phyloP scores from a whole-genome alignment of 2,113 vertebrate species.

The Pimephales promelas region DNA sequence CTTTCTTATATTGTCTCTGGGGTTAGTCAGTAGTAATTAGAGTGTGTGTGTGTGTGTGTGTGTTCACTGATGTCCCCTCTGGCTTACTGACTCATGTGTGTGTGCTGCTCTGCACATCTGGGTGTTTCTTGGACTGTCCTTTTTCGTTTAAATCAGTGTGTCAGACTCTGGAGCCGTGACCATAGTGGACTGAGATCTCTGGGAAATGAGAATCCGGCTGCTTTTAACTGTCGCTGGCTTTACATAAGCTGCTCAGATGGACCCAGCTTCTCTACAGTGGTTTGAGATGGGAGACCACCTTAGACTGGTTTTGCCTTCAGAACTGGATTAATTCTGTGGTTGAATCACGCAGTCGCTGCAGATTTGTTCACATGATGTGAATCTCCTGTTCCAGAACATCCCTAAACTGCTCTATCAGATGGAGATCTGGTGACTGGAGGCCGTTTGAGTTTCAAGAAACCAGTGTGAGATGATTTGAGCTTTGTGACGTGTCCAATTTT shows the following conservation, averaged over 20 bases:
- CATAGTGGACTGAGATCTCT: background rate
- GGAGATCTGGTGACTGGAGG: too few relatives aligned
- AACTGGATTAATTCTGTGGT: too few relatives aligned
- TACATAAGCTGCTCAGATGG: background rate
- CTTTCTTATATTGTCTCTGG: slow-evolving; percentile 8
- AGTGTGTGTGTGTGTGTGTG: slow-evolving; percentile 15
- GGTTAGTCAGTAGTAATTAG: slow-evolving; percentile 29
- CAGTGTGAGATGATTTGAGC: too few relatives aligned
- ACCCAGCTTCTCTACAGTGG: background rate
- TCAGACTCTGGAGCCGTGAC: background rate
- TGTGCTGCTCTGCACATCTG: slow-evolving; percentile 10
- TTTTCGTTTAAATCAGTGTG: slow-evolving; percentile 36
- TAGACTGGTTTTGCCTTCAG: too few relatives aligned
- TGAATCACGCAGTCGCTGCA: too few relatives aligned
- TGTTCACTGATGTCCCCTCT: slow-evolving; percentile 24
- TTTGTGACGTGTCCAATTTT: too few relatives aligned
- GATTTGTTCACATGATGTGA: too few relatives aligned
- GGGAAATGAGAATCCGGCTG: background rate
- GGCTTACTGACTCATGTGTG: slow-evolving; percentile 45
- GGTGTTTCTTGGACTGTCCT: slow-evolving; percentile 15
- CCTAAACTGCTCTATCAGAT: too few relatives aligned
- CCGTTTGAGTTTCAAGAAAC: too few relatives aligned
- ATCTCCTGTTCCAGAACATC: too few relatives aligned
- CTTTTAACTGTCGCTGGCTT: background rate
- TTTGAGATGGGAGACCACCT: background rate